Percentiles rank a stretch among this genome's conserved stretches.
Evolutionary conservation across 1,140 invertebrate genomes (phyloP).

Genomic region (Tenebrio molitor): DNA sequence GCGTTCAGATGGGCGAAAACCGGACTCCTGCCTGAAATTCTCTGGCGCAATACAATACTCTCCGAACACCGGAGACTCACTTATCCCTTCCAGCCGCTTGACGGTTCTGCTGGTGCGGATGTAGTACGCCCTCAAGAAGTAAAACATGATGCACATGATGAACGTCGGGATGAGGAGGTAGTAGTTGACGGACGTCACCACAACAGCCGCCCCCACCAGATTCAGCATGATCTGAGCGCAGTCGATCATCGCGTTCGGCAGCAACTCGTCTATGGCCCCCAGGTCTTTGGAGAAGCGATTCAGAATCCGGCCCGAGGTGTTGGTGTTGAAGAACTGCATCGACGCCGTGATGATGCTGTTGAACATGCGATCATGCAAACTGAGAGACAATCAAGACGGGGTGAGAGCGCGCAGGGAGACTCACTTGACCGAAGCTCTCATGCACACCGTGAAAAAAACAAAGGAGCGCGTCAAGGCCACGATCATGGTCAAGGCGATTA

Average conservation of each 20-base stretch:
- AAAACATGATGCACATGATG: constrained; percentile 78
- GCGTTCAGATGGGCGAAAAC: constrained; percentile 80
- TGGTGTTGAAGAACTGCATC: constrained; percentile 91
- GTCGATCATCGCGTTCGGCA: constrained; percentile 84
- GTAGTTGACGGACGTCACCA: constrained; percentile 68
- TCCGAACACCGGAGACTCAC: constrained; percentile 54
- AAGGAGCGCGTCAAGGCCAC: constrained; percentile 75
- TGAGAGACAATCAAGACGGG: neutral
- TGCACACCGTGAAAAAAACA: constrained; percentile 80
- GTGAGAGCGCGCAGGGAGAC: constrained; percentile 73
- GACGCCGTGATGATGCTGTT: constrained; percentile 82
- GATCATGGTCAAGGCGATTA: constrained; percentile 65
- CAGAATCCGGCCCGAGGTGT: constrained; percentile 81
- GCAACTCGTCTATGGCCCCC: constrained; percentile 84
- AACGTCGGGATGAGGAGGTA: constrained; percentile 77
- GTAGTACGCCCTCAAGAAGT: constrained; percentile 80
- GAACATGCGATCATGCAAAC: constrained; percentile 88
- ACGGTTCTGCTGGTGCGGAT: constrained; percentile 76
- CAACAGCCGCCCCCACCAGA: constrained; percentile 59
- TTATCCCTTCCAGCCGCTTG: constrained; percentile 75
- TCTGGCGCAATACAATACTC: constrained; percentile 26
- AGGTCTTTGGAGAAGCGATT: constrained; percentile 83
- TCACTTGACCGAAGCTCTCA: constrained; percentile 79
- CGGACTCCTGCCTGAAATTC: constrained; percentile 68
- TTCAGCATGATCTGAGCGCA: constrained; percentile 65